Evolutionary conservation across 2,113 vertebrate species (phyloP).

Genomic region (Gallinago media): DNA sequence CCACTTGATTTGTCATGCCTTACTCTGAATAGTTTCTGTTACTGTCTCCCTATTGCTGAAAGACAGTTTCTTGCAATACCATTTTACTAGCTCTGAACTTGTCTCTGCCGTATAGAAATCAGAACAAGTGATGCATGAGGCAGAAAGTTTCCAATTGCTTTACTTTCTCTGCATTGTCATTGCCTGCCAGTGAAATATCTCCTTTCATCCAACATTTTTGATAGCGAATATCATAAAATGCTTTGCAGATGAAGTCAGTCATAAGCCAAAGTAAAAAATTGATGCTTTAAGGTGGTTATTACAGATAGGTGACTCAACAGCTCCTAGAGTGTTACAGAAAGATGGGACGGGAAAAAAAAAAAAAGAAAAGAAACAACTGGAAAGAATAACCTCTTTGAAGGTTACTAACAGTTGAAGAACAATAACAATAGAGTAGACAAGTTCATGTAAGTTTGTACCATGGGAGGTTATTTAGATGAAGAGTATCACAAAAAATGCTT

Average conservation of each 20-base stretch:
- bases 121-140: accelerated
- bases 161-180: neutral
- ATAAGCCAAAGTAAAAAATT: neutral
- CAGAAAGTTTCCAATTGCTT: neutral
- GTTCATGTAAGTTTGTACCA: neutral
- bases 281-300: neutral
- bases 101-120: neutral
- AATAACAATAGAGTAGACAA: neutral
- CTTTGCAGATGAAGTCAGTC: neutral
- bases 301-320: neutral
- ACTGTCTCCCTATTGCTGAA: neutral
- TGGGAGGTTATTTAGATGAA: neutral
- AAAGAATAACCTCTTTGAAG: neutral
- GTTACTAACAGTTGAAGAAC: neutral
- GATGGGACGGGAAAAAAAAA: neutral
- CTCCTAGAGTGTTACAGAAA: neutral
- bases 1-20: neutral
- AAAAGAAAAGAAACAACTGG: neutral
- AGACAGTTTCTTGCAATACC: neutral
- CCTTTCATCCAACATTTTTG: neutral
- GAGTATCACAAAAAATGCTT: neutral
- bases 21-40: neutral
- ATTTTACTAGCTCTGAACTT: neutral
- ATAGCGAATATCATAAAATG: neutral
- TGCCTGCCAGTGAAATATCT: neutral